Percentiles rank a stretch among this genome's conserved stretches.
These are phyloP conservation scores for Mongoloraphidia duomilia DNA, from an alignment of 2,888 invertebrate species.

Conservation along the genomic window DNA sequence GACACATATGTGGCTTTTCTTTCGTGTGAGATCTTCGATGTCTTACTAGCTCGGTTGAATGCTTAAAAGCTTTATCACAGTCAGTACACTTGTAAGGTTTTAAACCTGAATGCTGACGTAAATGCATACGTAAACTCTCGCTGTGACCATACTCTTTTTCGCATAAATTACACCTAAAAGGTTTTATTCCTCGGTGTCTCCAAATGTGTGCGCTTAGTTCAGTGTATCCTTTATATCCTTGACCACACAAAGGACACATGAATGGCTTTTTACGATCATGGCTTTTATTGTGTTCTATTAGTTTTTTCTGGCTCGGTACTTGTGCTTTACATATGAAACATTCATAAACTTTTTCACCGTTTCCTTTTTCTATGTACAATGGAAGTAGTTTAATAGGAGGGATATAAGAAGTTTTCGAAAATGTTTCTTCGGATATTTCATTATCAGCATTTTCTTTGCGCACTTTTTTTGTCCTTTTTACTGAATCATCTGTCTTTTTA, in stretches of 20 bases:
- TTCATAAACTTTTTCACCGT: too few relatives aligned
- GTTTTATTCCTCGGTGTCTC: slow-evolving; percentile 16
- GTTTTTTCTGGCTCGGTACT: background rate
- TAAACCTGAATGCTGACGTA: slow-evolving; percentile 16
- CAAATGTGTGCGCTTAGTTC: slow-evolving; percentile 16
- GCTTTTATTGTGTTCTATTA: slow-evolving; percentile 8
- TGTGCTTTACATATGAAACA: too few relatives aligned
- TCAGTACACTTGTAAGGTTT: slow-evolving; percentile 16
- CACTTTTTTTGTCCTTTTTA: too few relatives aligned
- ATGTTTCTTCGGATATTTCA: too few relatives aligned
- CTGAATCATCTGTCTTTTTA: too few relatives aligned
- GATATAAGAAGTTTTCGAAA: too few relatives aligned
- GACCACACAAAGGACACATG: slow-evolving; percentile 12
- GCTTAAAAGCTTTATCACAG: slow-evolving; percentile 16
- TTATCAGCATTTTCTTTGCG: too few relatives aligned
- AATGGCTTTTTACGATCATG: slow-evolving; percentile 7
- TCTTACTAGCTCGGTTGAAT: slow-evolving; percentile 15
- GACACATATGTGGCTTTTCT: slow-evolving; percentile 14
- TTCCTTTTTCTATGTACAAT: too few relatives aligned
- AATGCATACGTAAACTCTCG: slow-evolving; percentile 8
- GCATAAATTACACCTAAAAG: slow-evolving; percentile 18
- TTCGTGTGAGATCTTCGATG: slow-evolving; percentile 17
- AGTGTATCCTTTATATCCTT: slow-evolving; percentile 16
- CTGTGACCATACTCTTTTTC: slow-evolving; percentile 15
- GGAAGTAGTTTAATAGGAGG: too few relatives aligned